Evolutionary conservation across 1,140 invertebrate species (phyloP).

Genomic region (Calliphora vicina): DNA sequence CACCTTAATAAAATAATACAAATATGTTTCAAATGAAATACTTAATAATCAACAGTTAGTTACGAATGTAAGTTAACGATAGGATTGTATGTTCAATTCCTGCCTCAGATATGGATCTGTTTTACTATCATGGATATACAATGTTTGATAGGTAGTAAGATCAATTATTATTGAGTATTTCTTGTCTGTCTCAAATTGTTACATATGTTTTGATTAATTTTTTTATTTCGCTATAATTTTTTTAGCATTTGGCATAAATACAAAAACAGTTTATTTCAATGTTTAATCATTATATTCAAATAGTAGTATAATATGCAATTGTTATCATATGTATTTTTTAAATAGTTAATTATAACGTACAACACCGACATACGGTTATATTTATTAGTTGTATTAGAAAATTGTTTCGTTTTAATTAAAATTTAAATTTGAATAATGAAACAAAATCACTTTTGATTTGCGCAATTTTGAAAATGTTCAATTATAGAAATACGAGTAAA

Average conservation of each 20-base stretch:
- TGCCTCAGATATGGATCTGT: too few relatives aligned
- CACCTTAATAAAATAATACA: too few relatives aligned
- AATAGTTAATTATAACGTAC: slow-evolving; percentile 19
- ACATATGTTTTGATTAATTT: too few relatives aligned
- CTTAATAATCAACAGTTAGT: too few relatives aligned
- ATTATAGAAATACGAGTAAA: neutral
- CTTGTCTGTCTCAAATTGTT: too few relatives aligned
- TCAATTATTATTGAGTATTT: too few relatives aligned
- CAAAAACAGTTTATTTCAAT: neutral
- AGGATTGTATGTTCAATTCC: too few relatives aligned
- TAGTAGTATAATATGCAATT: slow-evolving; percentile 18
- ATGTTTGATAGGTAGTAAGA: too few relatives aligned
- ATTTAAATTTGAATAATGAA: neutral
- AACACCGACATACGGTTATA: neutral
- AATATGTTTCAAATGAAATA: too few relatives aligned
- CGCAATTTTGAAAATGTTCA: neutral
- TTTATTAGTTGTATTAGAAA: neutral
- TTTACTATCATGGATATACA: too few relatives aligned
- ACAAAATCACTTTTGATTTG: neutral
- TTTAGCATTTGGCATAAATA: neutral
- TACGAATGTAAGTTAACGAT: too few relatives aligned
- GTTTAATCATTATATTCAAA: neutral
- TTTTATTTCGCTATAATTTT: too few relatives aligned
- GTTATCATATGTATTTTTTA: slow-evolving; percentile 1
- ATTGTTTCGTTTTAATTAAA: neutral